phyloP scores from a whole-genome alignment of 1,140 invertebrate genomes.

The Aphaenogaster ashmeadi region DNA sequence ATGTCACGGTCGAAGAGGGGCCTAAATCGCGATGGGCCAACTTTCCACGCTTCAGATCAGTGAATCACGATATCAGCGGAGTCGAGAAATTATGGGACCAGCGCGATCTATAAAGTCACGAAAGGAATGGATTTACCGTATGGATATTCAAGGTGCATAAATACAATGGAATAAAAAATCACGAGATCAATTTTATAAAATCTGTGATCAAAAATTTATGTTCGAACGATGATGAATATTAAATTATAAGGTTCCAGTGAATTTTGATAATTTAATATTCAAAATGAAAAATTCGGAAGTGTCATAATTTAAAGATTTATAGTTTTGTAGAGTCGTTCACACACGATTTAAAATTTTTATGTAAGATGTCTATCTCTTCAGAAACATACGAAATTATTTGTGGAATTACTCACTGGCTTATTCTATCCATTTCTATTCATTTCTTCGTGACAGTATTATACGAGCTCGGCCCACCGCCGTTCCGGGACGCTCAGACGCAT shows the following conservation, averaged over 20 bases:
- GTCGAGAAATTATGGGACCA: not conserved
- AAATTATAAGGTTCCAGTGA: not conserved
- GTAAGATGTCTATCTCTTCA: not conserved
- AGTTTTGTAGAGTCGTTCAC: not conserved
- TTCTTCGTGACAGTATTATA: conserved; percentile 39
- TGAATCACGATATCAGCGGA: conserved; percentile 25
- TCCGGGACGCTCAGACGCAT: conserved; percentile 20
- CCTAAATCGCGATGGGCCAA: not conserved
- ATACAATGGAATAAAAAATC: not conserved
- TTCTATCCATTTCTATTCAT: conserved; percentile 21
- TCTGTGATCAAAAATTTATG: not conserved
- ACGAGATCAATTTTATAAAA: not conserved
- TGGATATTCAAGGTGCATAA: not conserved
- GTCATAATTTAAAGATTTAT: not conserved
- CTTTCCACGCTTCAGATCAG: conserved; percentile 9
- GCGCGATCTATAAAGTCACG: conserved; percentile 21
- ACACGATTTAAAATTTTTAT: not conserved
- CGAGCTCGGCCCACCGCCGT: not conserved
- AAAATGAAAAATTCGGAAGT: not conserved
- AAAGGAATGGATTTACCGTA: not conserved
- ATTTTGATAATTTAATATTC: not conserved
- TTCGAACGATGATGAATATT: not conserved
- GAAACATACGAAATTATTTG: not conserved
- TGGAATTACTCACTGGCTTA: conserved; percentile 6
- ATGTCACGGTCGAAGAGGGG: conserved; percentile 12